Evolutionary conservation across 2,888 invertebrate genomes (phyloP).

Genomic region (Leptogaster cylindrica): DNA sequence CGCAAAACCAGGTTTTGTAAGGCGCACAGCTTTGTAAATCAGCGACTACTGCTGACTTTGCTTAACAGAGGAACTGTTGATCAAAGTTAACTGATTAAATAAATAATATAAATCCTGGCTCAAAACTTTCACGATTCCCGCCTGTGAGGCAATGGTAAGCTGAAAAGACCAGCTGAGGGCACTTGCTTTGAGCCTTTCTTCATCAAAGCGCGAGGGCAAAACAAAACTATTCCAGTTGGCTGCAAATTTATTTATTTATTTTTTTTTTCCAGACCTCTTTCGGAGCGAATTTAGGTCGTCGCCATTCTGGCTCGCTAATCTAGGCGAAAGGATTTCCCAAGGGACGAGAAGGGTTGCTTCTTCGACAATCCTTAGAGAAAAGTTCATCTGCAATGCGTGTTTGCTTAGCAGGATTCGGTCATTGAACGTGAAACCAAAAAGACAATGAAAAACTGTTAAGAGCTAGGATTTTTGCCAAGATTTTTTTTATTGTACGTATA

Average conservation of each 20-base stretch:
- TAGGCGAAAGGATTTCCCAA: conserved; percentile 20
- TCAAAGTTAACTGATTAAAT: conserved; percentile 33
- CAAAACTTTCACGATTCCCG: not conserved
- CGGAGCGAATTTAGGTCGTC: conserved; percentile 27
- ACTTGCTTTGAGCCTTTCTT: conserved; percentile 25
- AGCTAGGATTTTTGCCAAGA: conserved; percentile 17
- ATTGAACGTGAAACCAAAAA: conserved; percentile 15
- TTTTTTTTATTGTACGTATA: not conserved
- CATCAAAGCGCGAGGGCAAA: conserved; percentile 27
- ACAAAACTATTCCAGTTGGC: conserved; percentile 36
- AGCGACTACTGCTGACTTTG: conserved; percentile 25
- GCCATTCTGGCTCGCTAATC: conserved; percentile 28
- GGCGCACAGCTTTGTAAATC: conserved; percentile 19
- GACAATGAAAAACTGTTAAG: conserved; percentile 9
- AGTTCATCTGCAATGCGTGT: conserved; percentile 31
- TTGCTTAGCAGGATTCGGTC: conserved; percentile 15
- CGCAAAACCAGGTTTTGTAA: not conserved
- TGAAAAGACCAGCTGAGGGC: not conserved
- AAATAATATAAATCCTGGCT: conserved; percentile 26
- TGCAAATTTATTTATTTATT: conserved; percentile 20
- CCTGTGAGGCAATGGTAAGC: not conserved
- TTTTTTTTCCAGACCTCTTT: conserved; percentile 1
- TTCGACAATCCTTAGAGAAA: not conserved
- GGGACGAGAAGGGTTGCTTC: not conserved
- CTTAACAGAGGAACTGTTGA: conserved; percentile 25